These are phyloP conservation scores for Callosobruchus maculatus DNA, from an alignment of 2,888 invertebrate species.

Conservation along the genomic window DNA sequence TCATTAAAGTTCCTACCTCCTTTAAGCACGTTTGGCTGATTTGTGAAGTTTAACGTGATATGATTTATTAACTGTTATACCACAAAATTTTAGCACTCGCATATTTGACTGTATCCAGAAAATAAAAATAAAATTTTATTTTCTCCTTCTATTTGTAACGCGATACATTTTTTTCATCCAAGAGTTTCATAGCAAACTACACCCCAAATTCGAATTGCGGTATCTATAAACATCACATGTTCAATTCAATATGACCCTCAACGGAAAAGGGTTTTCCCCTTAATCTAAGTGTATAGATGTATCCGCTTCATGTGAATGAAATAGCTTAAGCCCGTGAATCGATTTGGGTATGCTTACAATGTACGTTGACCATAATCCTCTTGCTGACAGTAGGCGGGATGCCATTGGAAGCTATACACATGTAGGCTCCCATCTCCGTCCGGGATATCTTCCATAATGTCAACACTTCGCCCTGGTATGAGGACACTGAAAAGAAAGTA, in stretches of 20 bases:
- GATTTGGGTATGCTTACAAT: slow-evolving; percentile 66
- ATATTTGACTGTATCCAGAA: too few species aligned
- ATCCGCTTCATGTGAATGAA: neutral
- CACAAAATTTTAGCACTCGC: too few species aligned
- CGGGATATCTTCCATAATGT: slow-evolving; percentile 77
- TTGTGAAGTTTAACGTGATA: too few species aligned
- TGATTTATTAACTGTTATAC: too few species aligned
- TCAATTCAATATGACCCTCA: neutral
- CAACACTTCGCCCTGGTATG: slow-evolving; percentile 72
- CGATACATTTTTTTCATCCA: neutral
- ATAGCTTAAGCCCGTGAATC: neutral
- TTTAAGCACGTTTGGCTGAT: too few species aligned
- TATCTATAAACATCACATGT: neutral
- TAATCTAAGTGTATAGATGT: neutral
- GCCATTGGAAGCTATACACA: slow-evolving; percentile 86
- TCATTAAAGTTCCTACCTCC: too few species aligned
- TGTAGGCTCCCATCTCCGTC: slow-evolving; percentile 86
- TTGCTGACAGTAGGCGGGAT: slow-evolving; percentile 87
- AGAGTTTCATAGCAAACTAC: too few species aligned
- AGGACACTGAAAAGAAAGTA: slow-evolving; percentile 57
- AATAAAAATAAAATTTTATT: too few species aligned
- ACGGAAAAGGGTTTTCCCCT: neutral
- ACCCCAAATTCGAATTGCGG: too few species aligned
- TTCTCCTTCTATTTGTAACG: neutral
- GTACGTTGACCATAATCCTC: slow-evolving; percentile 81